phyloP scores from a whole-genome alignment of 1,140 invertebrate species.

The Drosophila biarmipes region DNA sequence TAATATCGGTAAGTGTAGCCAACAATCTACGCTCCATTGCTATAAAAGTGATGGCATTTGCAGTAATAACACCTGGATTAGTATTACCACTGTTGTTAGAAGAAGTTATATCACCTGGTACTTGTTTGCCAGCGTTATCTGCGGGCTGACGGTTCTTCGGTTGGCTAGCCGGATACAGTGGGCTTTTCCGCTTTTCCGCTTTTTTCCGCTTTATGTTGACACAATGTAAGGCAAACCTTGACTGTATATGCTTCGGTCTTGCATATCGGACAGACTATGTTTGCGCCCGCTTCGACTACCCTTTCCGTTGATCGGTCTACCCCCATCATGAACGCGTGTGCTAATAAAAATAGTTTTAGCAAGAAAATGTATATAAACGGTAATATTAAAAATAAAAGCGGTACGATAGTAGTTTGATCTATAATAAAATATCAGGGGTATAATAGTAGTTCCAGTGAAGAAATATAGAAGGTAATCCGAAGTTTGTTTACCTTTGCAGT shows the following conservation, averaged over 20 bases:
- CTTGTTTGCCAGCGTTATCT: too few species aligned
- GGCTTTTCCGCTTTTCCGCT: neutral
- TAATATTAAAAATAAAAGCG: too few species aligned
- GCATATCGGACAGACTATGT: neutral
- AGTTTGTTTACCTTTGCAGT: slow-evolving; percentile 37
- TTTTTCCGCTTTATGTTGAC: neutral
- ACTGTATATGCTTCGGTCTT: neutral
- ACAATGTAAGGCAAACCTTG: neutral
- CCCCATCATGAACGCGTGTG: too few species aligned
- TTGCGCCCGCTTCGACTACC: neutral
- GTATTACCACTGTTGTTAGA: too few species aligned
- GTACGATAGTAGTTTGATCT: neutral
- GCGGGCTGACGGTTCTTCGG: too few species aligned
- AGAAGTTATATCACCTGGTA: too few species aligned
- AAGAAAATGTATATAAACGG: too few species aligned
- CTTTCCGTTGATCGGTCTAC: too few species aligned
- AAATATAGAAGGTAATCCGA: slow-evolving; percentile 18
- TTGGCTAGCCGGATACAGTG: neutral
- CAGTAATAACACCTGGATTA: too few species aligned
- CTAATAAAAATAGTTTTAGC: too few species aligned
- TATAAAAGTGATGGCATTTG: neutral
- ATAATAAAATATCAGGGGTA: too few species aligned
- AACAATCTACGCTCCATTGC: slow-evolving; percentile 2
- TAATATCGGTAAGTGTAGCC: neutral
- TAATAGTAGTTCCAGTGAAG: neutral